Base-by-base conservation (phyloP, 1,140 invertebrate species). In the Pseudomyrmex concolor region DNA sequence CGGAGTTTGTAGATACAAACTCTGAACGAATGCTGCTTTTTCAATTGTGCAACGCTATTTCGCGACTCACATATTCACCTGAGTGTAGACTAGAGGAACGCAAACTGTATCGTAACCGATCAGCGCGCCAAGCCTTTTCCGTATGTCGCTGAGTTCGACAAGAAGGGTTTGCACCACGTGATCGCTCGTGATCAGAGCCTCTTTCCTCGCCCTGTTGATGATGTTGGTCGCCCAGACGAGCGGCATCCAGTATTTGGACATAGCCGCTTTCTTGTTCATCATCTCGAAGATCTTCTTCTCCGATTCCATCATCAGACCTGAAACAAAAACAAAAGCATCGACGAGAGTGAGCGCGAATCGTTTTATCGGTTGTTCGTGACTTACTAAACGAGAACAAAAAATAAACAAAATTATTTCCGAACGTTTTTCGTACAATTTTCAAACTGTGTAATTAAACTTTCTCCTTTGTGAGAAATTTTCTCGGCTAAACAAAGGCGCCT, bases 41-140 rank as follows among this genome's bases (percentile, higher is more conserved):
- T 43, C 22, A 2, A 78, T 78, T 10, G 7, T 10, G 7, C 5
- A 59, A 59, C 19, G 10, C 57, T 48, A 67, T 80, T 1, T 25
- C 43, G 15, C 60, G 43, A 55, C 0, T 34, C 77, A 66, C 94
- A 25, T 25, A 25, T 2, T 94, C 92, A 98, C 99, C 97, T 99
- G 98, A 72, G 98, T 99, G 93, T 99, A 99, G 77, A 99, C 98
- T 43, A 99, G 96, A 59, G 99, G 99, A 83, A 99, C 98, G 92
- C 97, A 99, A 88, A 99, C 98, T 90, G 98, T 99, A 94, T 99
- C 99, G 93, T 99, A 99, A 67, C 97, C 97, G 87, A 98, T 98
- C 4, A 98, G 95, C 66, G 96, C 96, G 78, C 97, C 97, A 81
- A 98, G 94, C 89, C 97, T 95, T 91, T 96, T 95, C 89, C 97